Base-by-base conservation (phyloP, 2,797 vertebrate species). In the Heterohyrax brucei region DNA sequence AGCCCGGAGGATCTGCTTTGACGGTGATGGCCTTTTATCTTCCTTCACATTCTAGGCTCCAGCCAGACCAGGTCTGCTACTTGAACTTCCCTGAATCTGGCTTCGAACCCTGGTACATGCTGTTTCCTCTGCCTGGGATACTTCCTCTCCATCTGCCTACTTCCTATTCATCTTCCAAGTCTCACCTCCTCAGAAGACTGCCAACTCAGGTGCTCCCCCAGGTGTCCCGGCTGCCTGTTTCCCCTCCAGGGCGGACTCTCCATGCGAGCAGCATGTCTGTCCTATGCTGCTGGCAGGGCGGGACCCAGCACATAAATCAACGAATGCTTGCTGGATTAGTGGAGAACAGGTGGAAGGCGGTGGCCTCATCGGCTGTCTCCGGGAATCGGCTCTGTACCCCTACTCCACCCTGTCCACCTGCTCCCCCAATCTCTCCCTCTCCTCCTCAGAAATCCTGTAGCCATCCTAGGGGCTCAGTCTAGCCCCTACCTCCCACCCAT, bases 361-460 rank as follows among this genome's bases (percentile, higher is more conserved):
- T 0, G 16, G 18, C 72, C 4, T 10, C 0, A 13, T 10, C 44
- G 61, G 70, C 66, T 12, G 1, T 39, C 48, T 18, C 75, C 2
- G 0, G 53, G 22, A 26, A 72, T 33, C 10, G 0, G 0, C 10
- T 8, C 7, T n/a, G 30, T 1, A 8, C 30, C 30, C 28, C 24
- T 7, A 28, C 7, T 5, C 4, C n/a, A 7, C 33, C 56, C 14
- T 0, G 4, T 30, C 24, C 48, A 3, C 75, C 21, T 16, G 26
- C 64, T 59, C 16, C 61, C n/a, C 14, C 62, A 39, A 39, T 39
- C 21, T 44, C 6, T 6, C 24, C 12, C 46, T 5, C 83, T 30
- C 8, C 16, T 21, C 16, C 46, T 50, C 39, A 0, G 4, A 30
- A 22, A 50, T 18, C 28, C 61, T 7, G 10, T 0, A 0, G 26